Evolutionary conservation across 2,113 vertebrate genomes (phyloP), one percentile per base, ranked within the genome.

Genomic region (Motacilla tschutschensis): DNA sequence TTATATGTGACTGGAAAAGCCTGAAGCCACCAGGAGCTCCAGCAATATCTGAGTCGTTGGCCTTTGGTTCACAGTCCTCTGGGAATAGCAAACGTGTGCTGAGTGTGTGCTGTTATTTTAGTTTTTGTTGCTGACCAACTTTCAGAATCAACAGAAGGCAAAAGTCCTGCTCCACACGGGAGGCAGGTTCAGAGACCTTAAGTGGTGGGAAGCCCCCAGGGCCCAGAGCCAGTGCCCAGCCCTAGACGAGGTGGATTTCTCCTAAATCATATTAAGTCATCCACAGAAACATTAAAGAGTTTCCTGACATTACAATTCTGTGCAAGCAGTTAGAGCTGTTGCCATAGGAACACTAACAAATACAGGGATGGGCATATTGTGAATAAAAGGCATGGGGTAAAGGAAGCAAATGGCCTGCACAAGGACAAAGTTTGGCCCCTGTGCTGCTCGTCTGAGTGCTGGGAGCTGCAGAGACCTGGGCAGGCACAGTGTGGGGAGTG

Each of bases 291-390:
- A 90, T 88, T 85, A 77, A 77, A 74, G 59, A 87, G 79, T 87
- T 84, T 90, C 87, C 92, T 90, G 93, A 91, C 72, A 48, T 85
- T 79, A 93, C 86, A 82, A 57, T 90, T 91, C 94, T 53, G 41
- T 77, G 81, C 63, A 83, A 90, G 88, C 81, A 70, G 83, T 74
- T 88, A 44, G 73, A 82, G 76, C 33, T 71, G 92, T 93, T 91
- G 87, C 88, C 88, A 93, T 90, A 93, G 90, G 76, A 93, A 93
- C 89, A 29, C 67, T 93, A 91, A 91, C 75, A 94, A 91, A 92
- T 71, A 91, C 29, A 77, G 84, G 10, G 29, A 90, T 72, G 65
- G 20, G 72, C n/a, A 20, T 57, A 77, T 57, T 60, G 75, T 17
- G 59, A 84, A 62, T 62, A 88, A 91, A 83, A 82, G 8, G 60